These are phyloP conservation scores for Mylabris sibirica DNA, from an alignment of 2,888 invertebrate species.

Conservation along the genomic window DNA sequence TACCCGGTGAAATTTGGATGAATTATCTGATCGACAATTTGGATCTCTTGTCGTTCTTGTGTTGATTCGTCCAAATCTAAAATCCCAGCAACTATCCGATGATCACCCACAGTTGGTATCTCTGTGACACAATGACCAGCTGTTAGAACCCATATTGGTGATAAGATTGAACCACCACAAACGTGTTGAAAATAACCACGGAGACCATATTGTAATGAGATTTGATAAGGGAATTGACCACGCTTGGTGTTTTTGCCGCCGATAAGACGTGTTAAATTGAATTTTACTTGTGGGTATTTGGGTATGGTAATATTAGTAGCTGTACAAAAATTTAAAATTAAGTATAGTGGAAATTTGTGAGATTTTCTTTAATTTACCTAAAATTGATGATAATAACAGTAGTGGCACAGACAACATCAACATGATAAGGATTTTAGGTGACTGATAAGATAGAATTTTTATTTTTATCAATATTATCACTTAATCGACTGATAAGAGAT, in stretches of 20 bases:
- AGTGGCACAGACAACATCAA: too few relatives aligned
- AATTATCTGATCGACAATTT: not conserved
- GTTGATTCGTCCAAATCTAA: not conserved
- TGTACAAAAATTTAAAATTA: not conserved
- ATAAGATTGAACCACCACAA: not conserved
- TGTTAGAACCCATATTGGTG: conserved; percentile 47
- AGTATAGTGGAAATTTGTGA: not conserved
- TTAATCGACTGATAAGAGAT: too few relatives aligned
- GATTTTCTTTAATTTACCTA: too few relatives aligned
- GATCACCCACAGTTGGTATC: not conserved
- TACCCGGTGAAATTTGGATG: not conserved
- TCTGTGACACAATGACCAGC: not conserved
- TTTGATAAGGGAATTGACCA: not conserved
- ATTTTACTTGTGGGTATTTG: not conserved
- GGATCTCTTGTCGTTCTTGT: not conserved
- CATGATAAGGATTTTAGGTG: too few relatives aligned
- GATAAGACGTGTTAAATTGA: not conserved
- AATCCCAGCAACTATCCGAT: not conserved
- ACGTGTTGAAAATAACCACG: not conserved
- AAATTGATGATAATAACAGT: too few relatives aligned
- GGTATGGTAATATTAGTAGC: not conserved
- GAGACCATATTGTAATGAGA: not conserved
- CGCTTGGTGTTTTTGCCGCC: not conserved
- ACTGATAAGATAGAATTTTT: too few relatives aligned
- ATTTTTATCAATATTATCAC: too few relatives aligned